Conservation (phyloP, 2,888 invertebrate genomes). For the Entomobrya proxima region DNA sequence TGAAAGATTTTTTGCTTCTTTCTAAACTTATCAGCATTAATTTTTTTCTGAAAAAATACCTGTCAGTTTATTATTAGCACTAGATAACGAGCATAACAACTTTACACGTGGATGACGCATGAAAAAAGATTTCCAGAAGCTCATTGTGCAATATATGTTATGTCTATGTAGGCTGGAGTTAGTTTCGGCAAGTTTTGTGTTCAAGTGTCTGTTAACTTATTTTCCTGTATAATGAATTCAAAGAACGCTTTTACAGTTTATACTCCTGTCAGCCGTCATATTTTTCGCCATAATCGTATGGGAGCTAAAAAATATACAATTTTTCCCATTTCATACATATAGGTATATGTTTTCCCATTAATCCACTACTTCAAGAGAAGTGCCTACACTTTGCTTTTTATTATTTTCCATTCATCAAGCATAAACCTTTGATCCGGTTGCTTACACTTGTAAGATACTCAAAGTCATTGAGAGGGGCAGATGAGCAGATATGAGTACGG, state of each 20-base stretch:
- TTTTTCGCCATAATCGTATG: too few species aligned
- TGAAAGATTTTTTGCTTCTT: too few species aligned
- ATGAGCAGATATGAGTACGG: not conserved
- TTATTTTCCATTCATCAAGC: not conserved
- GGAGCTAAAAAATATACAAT: not conserved
- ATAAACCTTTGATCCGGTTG: too few species aligned
- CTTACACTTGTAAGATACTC: too few species aligned
- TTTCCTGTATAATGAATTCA: not conserved
- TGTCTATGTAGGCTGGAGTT: not conserved
- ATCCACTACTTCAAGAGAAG: not conserved
- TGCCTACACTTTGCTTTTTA: not conserved
- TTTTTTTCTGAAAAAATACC: not conserved
- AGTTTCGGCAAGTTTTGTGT: not conserved
- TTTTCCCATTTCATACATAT: not conserved
- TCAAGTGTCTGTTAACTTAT: not conserved
- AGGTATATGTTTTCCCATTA: not conserved
- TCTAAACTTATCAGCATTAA: too few species aligned
- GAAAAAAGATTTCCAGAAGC: not conserved
- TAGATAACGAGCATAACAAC: too few species aligned
- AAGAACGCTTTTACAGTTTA: not conserved
- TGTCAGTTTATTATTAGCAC: not conserved
- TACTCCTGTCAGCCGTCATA: too few species aligned
- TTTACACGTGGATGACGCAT: not conserved
- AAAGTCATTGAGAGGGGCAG: too few species aligned
- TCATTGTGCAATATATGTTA: not conserved